These are phyloP conservation scores for Cinclus cinclus DNA, from an alignment of 2,113 vertebrate genomes.

Conservation along the genomic window DNA sequence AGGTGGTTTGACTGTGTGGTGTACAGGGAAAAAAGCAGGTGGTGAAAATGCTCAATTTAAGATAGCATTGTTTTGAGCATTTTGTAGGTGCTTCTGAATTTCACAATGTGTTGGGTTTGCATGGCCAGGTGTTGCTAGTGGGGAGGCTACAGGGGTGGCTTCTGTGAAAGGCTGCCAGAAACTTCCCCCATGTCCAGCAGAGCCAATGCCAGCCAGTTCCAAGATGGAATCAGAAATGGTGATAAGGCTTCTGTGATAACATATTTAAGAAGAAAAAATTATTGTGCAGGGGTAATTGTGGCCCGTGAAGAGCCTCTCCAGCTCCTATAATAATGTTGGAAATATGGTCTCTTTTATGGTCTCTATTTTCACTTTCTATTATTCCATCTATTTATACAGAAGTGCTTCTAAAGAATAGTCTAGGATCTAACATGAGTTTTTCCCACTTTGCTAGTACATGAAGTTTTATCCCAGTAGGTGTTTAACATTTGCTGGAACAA, in stretches of 20 bases:
- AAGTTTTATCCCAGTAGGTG: background rate
- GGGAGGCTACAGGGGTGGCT: background rate
- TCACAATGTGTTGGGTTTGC: background rate
- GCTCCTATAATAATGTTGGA: fast-evolving
- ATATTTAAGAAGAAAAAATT: background rate
- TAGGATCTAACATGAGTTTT: background rate
- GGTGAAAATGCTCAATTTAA: background rate
- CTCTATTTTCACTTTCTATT: background rate
- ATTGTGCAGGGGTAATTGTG: background rate
- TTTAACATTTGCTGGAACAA: background rate
- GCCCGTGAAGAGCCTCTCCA: fast-evolving
- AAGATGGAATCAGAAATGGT: background rate
- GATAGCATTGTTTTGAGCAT: background rate
- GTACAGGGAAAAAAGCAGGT: background rate
- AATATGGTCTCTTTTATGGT: background rate
- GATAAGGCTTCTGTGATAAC: background rate
- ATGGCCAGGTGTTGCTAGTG: background rate
- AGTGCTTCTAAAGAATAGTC: background rate
- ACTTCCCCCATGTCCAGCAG: background rate
- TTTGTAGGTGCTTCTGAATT: background rate
- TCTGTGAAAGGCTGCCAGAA: background rate
- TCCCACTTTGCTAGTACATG: background rate
- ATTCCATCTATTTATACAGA: background rate
- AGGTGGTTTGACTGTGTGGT: background rate
- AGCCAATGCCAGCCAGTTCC: background rate